Base-by-base conservation (phyloP, 1,140 invertebrate species). In the Theocolax elegans region DNA sequence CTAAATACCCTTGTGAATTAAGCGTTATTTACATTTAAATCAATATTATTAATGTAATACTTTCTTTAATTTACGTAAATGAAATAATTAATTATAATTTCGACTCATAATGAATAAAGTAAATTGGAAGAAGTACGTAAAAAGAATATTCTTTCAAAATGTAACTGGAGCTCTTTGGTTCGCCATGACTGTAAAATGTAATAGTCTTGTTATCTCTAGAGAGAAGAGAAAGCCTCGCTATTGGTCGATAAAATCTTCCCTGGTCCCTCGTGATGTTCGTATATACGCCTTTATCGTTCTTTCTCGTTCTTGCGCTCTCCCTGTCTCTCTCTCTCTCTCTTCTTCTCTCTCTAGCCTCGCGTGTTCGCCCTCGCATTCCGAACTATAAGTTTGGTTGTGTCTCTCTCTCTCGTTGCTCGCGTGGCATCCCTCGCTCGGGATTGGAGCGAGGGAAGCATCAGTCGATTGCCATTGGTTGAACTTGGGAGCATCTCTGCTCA, bases 401-500 rank as follows among this genome's bases (percentile, higher is more conserved):
- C 73, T 72, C 70, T 63, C 60, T 35, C 75, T 74, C 70, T 62
- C 75, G n/a, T n/a, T n/a, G n/a, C 69, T 29, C 42, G 66, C 74
- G 59, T 74, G 71, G 70, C 74, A 79, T 81, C 74, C 67, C 58
- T 58, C 27, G 27, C 31, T 46, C 53, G 42, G 46, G 59, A 80
- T 81, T 82, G 80, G 81, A 29, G 66, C 72, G 69, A 73, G 75
- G 73, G 78, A 25, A 80, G 75, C 80, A 80, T 80, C 80, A 70
- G 71, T 49, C 54, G 31, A 35, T 53, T 13, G 40, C 56, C 38
- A 78, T 82, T 82, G 81, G 81, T 53, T 53, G 62, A 6, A 29
- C 23, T 21, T 15, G 31, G 71, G 73, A 80, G 68, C 81, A 83
- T 84, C 83, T 82, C 79, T 83, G 82, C 84, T 85, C 83, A 85